These are phyloP conservation scores for Cheirogaleus medius DNA, from an alignment of 2,113 vertebrate species.

Conservation along the genomic window DNA sequence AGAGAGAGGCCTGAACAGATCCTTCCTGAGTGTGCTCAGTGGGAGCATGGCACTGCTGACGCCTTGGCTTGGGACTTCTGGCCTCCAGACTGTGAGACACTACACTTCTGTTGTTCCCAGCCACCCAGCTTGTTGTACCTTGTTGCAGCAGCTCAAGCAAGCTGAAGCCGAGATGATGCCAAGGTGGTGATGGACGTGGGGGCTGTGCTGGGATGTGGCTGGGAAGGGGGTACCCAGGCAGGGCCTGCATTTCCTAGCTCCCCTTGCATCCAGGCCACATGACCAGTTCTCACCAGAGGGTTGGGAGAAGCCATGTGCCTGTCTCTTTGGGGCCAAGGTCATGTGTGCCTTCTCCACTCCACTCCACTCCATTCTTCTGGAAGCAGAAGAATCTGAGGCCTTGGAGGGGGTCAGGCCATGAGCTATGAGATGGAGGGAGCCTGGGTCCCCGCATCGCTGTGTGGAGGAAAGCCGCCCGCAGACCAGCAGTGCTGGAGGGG, in stretches of 20 bases:
- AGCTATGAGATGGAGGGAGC: background rate
- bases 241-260: background rate
- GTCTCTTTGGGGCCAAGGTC: background rate
- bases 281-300: background rate
- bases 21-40: background rate
- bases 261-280: background rate
- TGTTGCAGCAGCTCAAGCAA: background rate
- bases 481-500: background rate
- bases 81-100: background rate
- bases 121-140: background rate
- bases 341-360: background rate
- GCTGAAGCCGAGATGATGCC: background rate
- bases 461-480: background rate
- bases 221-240: fast-evolving
- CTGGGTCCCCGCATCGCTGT: background rate
- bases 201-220: background rate
- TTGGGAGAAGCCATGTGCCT: background rate
- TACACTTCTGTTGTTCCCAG: background rate
- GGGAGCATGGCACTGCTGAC: too few species aligned
- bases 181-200: fast-evolving
- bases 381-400: background rate
- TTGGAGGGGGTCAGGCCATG: background rate
- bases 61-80: too few species aligned
- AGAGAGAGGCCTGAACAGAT: background rate
- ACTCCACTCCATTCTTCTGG: background rate